Conservation (phyloP, 92 coral and sea anemone species). For the Porites evermanni region DNA sequence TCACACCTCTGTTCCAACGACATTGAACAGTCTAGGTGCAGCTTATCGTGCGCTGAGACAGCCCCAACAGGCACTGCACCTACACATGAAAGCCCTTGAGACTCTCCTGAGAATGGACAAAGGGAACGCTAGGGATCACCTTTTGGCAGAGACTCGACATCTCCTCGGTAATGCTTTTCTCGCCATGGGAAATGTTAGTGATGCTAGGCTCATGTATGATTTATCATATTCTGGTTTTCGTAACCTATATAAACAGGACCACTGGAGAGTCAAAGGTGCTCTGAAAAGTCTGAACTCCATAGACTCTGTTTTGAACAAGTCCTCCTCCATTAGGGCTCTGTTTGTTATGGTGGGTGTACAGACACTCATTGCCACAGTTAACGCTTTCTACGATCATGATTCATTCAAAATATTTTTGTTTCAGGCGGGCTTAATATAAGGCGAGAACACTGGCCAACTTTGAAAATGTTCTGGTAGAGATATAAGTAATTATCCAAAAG, state of each 20-base stretch:
- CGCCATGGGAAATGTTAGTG: slow-evolving; percentile 13
- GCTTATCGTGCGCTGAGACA: slow-evolving; percentile 55
- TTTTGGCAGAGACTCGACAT: slow-evolving; percentile 61
- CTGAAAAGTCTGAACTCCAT: slow-evolving; percentile 19
- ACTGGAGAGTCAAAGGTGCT: slow-evolving; percentile 63
- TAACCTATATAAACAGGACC: slow-evolving; percentile 38
- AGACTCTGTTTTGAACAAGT: slow-evolving; percentile 14
- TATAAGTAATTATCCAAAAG: too few species aligned
- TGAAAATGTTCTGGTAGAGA: too few species aligned
- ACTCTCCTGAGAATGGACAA: slow-evolving; percentile 35
- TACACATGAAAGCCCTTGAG: slow-evolving; percentile 55
- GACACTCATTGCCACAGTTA: background rate
- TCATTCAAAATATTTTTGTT: background rate
- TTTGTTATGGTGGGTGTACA: background rate
- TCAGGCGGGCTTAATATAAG: background rate
- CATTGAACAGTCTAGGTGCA: slow-evolving; percentile 70
- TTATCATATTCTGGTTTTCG: slow-evolving; percentile 45
- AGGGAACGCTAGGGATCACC: slow-evolving; percentile 41
- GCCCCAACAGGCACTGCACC: slow-evolving; percentile 47
- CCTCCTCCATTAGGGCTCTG: background rate
- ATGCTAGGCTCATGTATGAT: slow-evolving; percentile 50
- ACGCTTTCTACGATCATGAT: background rate
- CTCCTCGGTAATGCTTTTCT: slow-evolving; percentile 65
- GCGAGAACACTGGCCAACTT: background rate
- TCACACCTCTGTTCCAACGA: slow-evolving; percentile 65